Evolutionary conservation across 2,797 vertebrate genomes (phyloP).

Genomic region (Meda fulgida): DNA sequence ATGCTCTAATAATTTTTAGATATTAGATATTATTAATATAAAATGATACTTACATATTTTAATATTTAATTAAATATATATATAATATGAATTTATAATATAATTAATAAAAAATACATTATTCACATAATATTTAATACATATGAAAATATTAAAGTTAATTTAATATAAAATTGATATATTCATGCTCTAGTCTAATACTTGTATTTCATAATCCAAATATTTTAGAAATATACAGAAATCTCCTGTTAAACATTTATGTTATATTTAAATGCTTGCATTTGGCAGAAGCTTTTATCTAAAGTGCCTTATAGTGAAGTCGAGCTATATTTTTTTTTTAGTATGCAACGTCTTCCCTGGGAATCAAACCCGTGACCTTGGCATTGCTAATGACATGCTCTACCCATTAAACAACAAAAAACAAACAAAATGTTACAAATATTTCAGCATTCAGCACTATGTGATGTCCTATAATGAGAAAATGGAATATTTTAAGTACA

Average conservation of each 20-base stretch:
- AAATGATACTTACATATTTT: too few species aligned
- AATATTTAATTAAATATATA: too few species aligned
- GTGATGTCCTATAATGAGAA: neutral
- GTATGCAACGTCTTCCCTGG: neutral
- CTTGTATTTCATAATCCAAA: neutral
- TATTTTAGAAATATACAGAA: neutral
- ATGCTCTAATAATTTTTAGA: too few species aligned
- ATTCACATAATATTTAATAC: too few species aligned
- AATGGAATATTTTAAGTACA: constrained; percentile 1
- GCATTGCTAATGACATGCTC: neutral
- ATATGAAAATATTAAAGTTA: too few species aligned
- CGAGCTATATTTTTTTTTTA: neutral
- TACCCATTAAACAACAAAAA: neutral
- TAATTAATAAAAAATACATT: too few species aligned
- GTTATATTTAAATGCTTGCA: neutral
- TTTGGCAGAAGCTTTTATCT: neutral
- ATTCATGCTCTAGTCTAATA: neutral
- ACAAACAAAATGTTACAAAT: neutral
- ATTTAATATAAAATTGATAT: too few species aligned
- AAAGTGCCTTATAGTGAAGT: neutral
- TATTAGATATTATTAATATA: too few species aligned
- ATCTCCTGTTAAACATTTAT: neutral
- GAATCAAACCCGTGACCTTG: neutral
- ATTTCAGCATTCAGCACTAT: neutral
- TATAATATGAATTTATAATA: too few species aligned